Evolutionary conservation across 2,797 vertebrate genomes (phyloP), one percentile per base, ranked within the genome.

Genomic region (Buphagus erythrorhynchus): DNA sequence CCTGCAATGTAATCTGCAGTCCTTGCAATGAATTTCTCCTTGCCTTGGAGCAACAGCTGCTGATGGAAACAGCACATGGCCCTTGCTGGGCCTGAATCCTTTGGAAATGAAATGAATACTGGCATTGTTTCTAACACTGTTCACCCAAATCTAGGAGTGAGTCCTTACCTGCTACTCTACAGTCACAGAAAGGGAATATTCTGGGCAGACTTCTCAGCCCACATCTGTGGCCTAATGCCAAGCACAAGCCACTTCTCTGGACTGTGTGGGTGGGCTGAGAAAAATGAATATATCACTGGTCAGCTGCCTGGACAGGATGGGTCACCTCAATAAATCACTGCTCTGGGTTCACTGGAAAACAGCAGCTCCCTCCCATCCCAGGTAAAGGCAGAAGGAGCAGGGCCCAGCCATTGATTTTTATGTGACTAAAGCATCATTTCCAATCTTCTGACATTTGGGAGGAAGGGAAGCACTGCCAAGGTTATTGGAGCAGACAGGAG

Each of bases 1-100:
- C 2, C 48, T 90, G 40, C 80, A 93, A 21, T 31, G 26, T 67
- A 86, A 86, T 71, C 89, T 94, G 83, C 83, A 74, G 87, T 19
- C 54, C 51, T 57, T 2, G 5, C 55, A 88, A 89, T 61, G 40
- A 87, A 85, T 94, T 89, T 75, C 43, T 57, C 78, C 51, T 73
- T 89, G 76, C 77, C 62, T 86, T 59, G 65, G 42, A 90, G 87
- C 73, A 42, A 54, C 33, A 73, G 83, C 13, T 91, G 46, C 72
- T 68, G 87, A 74, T 65, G 62, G 73, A 71, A 92, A 52, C 14
- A 36, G 42, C 68, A 26, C 68, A 62, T 18, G 24, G 61, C 49
- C 86, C 58, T 80, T 33, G 4, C 42, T 1, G n/a, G 52, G 54
- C 65, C 35, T 17, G 46, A 89, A 26, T 14, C 57, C 57, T 68